phyloP scores from a whole-genome alignment of 2,888 invertebrate genomes.

The Hyposoter didymator region DNA sequence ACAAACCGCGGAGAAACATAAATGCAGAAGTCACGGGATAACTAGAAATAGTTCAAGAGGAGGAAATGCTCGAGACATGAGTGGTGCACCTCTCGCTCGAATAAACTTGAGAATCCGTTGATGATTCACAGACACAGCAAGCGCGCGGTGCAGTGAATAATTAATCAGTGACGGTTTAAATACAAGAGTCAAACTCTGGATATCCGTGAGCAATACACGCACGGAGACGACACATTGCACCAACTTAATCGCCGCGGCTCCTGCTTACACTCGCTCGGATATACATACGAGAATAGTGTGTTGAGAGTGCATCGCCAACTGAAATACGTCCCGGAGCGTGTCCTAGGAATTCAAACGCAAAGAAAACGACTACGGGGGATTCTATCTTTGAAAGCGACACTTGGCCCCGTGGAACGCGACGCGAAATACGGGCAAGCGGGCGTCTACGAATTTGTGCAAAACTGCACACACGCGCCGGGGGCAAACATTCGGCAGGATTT shows the following conservation, averaged over 20 bases:
- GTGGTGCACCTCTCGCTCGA: conserved; percentile 43
- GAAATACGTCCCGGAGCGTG: conserved; percentile 52
- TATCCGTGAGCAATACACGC: not conserved
- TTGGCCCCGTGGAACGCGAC: conserved; percentile 63
- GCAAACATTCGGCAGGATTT: not conserved
- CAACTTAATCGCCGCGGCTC: conserved; percentile 22
- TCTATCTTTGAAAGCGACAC: conserved; percentile 73
- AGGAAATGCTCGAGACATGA: conserved; percentile 62
- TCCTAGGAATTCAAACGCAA: conserved; percentile 70
- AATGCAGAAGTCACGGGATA: conserved; percentile 17
- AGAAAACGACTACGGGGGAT: conserved; percentile 67
- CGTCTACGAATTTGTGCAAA: conserved; percentile 59
- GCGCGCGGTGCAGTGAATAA: conserved; percentile 33
- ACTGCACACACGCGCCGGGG: conserved; percentile 14
- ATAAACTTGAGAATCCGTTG: conserved; percentile 31
- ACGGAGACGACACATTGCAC: not conserved
- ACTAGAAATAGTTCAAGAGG: conserved; percentile 60
- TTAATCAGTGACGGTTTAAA: conserved; percentile 52
- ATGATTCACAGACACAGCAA: conserved; percentile 58
- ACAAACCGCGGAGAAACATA: not conserved
- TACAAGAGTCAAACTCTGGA: not conserved
- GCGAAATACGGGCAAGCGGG: conserved; percentile 56
- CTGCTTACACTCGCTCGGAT: conserved; percentile 47
- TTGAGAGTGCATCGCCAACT: conserved; percentile 47
- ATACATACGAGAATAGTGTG: conserved; percentile 66